Conservation (phyloP, 2,888 invertebrate species). For the Yponomeuta evonymella region DNA sequence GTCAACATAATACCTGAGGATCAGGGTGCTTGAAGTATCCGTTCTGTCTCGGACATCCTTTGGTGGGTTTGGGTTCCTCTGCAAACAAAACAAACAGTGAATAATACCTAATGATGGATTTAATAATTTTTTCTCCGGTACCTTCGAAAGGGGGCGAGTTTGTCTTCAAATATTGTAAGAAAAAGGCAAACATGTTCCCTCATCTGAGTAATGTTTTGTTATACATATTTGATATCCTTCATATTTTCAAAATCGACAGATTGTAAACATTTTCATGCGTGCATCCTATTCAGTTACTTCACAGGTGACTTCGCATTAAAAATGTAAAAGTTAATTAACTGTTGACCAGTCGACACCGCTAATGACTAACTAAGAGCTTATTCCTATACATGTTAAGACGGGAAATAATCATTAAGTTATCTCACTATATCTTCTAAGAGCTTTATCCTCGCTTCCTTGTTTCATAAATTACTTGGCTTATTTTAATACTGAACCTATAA, state of each 20-base stretch:
- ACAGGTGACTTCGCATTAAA: too few species aligned
- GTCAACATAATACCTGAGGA: conserved; percentile 55
- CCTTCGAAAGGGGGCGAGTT: neutral
- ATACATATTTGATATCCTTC: too few species aligned
- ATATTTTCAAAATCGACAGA: too few species aligned
- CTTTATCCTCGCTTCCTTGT: neutral
- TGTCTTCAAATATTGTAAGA: neutral
- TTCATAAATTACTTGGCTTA: neutral
- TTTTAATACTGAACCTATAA: neutral
- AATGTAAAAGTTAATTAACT: too few species aligned
- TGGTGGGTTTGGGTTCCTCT: conserved; percentile 85
- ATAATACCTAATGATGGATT: neutral
- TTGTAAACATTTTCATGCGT: too few species aligned
- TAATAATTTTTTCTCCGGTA: neutral
- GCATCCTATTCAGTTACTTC: too few species aligned
- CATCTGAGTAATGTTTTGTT: too few species aligned
- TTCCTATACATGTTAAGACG: neutral
- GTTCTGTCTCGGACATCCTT: conserved; percentile 85
- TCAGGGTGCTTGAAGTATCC: conserved; percentile 87
- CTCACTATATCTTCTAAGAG: neutral
- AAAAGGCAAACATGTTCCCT: too few species aligned
- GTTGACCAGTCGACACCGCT: neutral
- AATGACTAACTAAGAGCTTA: neutral
- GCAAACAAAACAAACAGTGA: conserved; percentile 32
- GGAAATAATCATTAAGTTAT: neutral